phyloP scores from a whole-genome alignment of 2,797 vertebrate genomes.

The Eulemur mongoz region DNA sequence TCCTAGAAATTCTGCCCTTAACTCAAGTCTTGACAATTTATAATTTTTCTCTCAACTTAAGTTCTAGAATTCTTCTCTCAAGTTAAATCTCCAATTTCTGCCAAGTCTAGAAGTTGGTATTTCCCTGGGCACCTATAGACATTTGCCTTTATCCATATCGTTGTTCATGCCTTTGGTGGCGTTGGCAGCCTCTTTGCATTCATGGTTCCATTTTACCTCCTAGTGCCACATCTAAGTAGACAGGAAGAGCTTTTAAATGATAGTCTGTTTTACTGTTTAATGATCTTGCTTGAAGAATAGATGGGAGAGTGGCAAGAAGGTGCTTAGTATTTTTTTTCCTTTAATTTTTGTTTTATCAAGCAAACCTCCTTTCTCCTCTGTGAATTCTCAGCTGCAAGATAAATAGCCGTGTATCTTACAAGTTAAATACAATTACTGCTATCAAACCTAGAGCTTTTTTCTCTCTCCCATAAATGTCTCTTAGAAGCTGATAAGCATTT shows the following conservation, averaged over 20 bases:
- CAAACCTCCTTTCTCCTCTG: slow-evolving; percentile 75
- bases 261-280: slow-evolving; percentile 61
- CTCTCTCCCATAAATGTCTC: slow-evolving; percentile 84
- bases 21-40: neutral
- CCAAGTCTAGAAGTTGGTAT: neutral
- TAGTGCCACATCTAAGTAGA: neutral
- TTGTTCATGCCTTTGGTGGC: neutral
- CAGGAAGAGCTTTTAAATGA: slow-evolving; percentile 44
- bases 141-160: neutral
- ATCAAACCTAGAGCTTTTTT: slow-evolving; percentile 88
- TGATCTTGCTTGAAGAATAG: neutral
- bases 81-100: neutral
- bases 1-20: neutral
- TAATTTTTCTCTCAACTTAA: neutral
- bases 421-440: slow-evolving; percentile 91
- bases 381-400: slow-evolving; percentile 85
- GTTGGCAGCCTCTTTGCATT: neutral
- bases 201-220: neutral
- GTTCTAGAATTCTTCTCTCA: neutral
- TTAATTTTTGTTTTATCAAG: slow-evolving; percentile 83
- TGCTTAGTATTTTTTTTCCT: slow-evolving; percentile 59
- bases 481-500: slow-evolving; percentile 86
- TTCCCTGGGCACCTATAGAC: neutral
- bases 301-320: neutral
- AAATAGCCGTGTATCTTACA: slow-evolving; percentile 87